phyloP scores from a whole-genome alignment of 2,888 invertebrate species.

The Rhamnusium bicolor region DNA sequence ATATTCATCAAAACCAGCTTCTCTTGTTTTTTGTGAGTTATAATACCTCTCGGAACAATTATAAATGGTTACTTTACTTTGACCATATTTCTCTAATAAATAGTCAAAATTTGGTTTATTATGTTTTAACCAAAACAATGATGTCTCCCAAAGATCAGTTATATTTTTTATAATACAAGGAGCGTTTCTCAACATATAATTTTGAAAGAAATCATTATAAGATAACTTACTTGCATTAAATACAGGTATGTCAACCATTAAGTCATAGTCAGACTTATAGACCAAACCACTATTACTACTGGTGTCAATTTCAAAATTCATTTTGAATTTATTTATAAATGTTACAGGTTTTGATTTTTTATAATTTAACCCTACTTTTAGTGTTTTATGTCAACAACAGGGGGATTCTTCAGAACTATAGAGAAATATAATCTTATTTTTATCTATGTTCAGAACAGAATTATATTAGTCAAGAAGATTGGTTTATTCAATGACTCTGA shows the following conservation, averaged over 20 bases:
- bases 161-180: constrained; percentile 82
- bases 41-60: constrained; percentile 83
- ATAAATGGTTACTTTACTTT: constrained; percentile 83
- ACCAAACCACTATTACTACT: background rate
- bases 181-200: constrained; percentile 73
- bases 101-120: constrained; percentile 77
- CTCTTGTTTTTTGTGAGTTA: constrained; percentile 82
- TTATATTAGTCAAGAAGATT: too few species aligned
- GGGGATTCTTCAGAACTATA: too few species aligned
- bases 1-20: constrained; percentile 81
- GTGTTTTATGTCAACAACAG: too few species aligned
- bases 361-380: too few species aligned
- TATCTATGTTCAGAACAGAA: too few species aligned
- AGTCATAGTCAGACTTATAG: constrained; percentile 21
- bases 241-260: constrained; percentile 41
- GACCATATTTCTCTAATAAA: constrained; percentile 76
- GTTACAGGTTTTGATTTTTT: too few species aligned
- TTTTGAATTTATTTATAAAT: constrained; percentile 9
- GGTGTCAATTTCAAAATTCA: constrained; percentile 21
- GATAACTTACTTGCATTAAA: constrained; percentile 46
- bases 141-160: constrained; percentile 78
- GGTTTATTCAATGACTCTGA: too few species aligned
- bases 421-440: too few species aligned
- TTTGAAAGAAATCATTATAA: constrained; percentile 77
- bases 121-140: constrained; percentile 75